These are phyloP conservation scores for Apis florea DNA, from an alignment of 1,140 invertebrate genomes.

Conservation along the genomic window DNA sequence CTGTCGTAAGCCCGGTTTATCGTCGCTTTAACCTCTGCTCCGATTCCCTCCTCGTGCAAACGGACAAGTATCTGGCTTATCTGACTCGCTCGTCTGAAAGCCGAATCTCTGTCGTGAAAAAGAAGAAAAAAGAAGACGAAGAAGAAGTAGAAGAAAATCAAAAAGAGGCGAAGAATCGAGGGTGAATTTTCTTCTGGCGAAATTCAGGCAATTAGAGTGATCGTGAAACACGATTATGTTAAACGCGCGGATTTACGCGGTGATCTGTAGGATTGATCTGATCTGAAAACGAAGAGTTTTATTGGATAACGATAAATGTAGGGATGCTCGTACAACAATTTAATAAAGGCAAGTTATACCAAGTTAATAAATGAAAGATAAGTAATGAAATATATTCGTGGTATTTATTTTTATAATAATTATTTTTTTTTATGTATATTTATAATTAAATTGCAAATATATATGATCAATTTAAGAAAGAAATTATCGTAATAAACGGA, in stretches of 20 bases:
- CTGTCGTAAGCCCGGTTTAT: slow-evolving; percentile 47
- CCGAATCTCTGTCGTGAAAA: background rate
- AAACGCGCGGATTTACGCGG: background rate
- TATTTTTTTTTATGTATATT: too few relatives aligned
- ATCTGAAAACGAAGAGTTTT: background rate
- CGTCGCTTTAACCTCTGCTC: slow-evolving; percentile 35
- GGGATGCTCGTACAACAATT: too few relatives aligned
- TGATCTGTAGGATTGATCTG: background rate
- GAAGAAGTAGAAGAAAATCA: too few relatives aligned
- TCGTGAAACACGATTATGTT: slow-evolving; percentile 33
- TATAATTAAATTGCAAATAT: too few relatives aligned
- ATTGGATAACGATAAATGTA: too few relatives aligned
- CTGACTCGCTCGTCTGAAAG: slow-evolving; percentile 9
- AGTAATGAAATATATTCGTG: too few relatives aligned
- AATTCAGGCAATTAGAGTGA: slow-evolving; percentile 20
- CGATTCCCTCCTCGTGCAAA: slow-evolving; percentile 7
- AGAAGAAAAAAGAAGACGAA: background rate
- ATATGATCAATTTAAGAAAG: background rate
- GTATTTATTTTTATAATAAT: too few relatives aligned
- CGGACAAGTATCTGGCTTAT: slow-evolving; percentile 31
- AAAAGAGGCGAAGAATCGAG: background rate
- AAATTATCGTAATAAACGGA: background rate
- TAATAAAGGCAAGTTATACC: background rate
- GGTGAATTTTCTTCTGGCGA: background rate
- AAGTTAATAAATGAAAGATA: background rate